These are phyloP conservation scores for Cygnus atratus DNA, from an alignment of 2,113 vertebrate species.

Conservation along the genomic window DNA sequence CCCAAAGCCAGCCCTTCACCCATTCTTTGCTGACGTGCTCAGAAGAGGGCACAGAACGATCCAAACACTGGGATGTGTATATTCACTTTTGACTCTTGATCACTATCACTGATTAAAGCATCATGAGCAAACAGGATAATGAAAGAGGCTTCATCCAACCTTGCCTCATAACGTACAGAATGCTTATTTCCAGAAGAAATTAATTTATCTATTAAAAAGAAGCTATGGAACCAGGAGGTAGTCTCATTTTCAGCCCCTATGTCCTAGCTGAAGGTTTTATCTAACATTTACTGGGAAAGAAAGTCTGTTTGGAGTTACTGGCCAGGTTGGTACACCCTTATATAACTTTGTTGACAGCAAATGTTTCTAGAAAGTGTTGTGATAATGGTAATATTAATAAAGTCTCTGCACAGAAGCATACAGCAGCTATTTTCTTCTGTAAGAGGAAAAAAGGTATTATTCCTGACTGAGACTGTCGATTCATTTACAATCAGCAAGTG, in stretches of 20 bases:
- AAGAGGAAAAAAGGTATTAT: not conserved
- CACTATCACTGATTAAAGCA: not conserved
- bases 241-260: not conserved
- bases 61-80: not conserved
- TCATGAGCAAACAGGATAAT: not conserved
- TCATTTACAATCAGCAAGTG: not conserved
- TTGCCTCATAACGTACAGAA: not conserved
- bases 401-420: not conserved
- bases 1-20: not conserved
- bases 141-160: not conserved
- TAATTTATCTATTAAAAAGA: not conserved
- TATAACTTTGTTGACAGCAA: not conserved
- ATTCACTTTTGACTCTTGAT: not conserved
- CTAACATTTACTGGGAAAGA: not conserved
- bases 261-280: not conserved
- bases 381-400: not conserved
- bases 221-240: rapidly evolving
- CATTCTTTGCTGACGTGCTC: not conserved
- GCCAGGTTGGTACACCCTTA: not conserved
- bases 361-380: not conserved
- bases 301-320: not conserved
- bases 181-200: not conserved
- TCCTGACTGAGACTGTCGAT: not conserved
- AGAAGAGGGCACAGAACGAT: not conserved
- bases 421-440: not conserved